A percentile compares a stretch with the other conserved stretches of the same genome.
Evolutionary conservation across 2,888 invertebrate genomes (phyloP).

Genomic region (Shargacucullia verbasci): DNA sequence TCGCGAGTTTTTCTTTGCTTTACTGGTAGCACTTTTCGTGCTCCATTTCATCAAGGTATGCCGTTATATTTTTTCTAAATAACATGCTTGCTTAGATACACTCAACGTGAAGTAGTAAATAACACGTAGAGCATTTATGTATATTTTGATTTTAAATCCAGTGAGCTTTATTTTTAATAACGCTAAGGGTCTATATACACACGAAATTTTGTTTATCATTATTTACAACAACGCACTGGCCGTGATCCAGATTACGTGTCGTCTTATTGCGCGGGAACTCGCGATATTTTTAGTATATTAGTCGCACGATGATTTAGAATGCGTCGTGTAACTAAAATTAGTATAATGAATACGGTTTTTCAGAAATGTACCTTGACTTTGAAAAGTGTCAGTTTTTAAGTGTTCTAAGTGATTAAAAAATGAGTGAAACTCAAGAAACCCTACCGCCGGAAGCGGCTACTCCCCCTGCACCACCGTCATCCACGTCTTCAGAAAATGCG

Average conservation of each 20-base stretch:
- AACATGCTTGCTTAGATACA: conserved; percentile 57
- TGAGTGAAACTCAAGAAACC: conserved; percentile 80
- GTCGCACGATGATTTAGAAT: conserved; percentile 74
- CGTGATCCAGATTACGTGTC: conserved; percentile 87
- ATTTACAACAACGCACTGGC: conserved; percentile 81
- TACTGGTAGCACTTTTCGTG: conserved; percentile 82
- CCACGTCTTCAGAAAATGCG: conserved; percentile 76
- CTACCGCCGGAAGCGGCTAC: conserved; percentile 60
- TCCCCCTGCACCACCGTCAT: conserved; percentile 70
- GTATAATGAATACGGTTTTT: conserved; percentile 61
- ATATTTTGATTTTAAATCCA: conserved; percentile 25
- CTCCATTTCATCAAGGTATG: conserved; percentile 86
- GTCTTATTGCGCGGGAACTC: conserved; percentile 86
- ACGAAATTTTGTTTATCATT: conserved; percentile 61
- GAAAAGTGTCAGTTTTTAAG: conserved; percentile 57
- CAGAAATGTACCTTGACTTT: conserved; percentile 58
- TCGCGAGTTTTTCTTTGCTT: conserved; percentile 81
- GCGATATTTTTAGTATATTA: conserved; percentile 85
- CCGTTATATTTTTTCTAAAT: conserved; percentile 74
- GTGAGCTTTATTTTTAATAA: conserved; percentile 33
- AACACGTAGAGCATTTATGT: conserved; percentile 44
- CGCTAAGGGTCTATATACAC: conserved; percentile 33
- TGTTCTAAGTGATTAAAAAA: conserved; percentile 72
- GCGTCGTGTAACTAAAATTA: conserved; percentile 66
- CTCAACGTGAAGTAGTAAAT: conserved; percentile 40